Evolutionary conservation across 2,888 invertebrate genomes (phyloP).

Genomic region (Oasisia sp.): DNA sequence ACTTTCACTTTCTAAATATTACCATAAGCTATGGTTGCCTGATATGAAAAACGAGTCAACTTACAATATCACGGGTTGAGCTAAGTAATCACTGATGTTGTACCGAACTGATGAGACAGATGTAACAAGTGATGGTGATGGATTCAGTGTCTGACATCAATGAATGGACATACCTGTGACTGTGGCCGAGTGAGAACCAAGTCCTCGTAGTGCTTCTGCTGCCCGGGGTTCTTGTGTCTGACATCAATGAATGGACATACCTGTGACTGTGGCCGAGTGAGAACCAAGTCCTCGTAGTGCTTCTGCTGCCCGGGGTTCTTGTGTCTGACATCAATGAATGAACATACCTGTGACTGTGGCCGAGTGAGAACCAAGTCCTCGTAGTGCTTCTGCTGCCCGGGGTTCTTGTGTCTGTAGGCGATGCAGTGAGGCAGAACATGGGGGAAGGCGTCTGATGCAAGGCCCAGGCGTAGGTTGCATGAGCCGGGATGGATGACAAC

Average conservation of each 20-base stretch:
- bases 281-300: slow-evolving; percentile 50
- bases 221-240: slow-evolving; percentile 60
- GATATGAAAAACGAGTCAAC: no score
- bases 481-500: slow-evolving; percentile 96
- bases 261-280: slow-evolving; percentile 54
- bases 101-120: no score
- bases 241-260: slow-evolving; percentile 35
- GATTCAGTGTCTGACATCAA: no score
- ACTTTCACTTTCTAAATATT: no score
- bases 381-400: slow-evolving; percentile 40
- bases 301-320: slow-evolving; percentile 34
- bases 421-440: slow-evolving; percentile 86
- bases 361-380: slow-evolving; percentile 54
- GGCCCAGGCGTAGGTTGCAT: slow-evolving; percentile 85
- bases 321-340: no score
- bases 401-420: slow-evolving; percentile 72
- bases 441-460: slow-evolving; percentile 90
- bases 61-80: no score
- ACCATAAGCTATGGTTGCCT: no score
- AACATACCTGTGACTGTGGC: slow-evolving; percentile 52
- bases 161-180: slow-evolving; percentile 44
- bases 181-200: slow-evolving; percentile 55
- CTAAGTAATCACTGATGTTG: no score
- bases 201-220: slow-evolving; percentile 45
- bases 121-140: no score